Evolutionary conservation across 2,888 invertebrate species (phyloP).

Genomic region (Achlya flavicornis): DNA sequence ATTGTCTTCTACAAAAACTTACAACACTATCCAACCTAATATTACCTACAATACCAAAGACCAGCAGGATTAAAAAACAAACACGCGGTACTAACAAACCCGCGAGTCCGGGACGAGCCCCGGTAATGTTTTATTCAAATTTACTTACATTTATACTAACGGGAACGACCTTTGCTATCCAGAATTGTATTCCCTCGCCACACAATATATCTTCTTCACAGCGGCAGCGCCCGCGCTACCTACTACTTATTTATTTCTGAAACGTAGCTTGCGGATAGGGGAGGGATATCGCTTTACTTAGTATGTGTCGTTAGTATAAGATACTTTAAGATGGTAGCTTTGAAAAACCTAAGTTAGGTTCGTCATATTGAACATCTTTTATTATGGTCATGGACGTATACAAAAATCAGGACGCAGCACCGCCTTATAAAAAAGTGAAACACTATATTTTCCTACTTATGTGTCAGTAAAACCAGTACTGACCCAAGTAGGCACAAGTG

Average conservation of each 20-base stretch:
- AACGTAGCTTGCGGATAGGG: conserved; percentile 36
- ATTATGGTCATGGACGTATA: no score
- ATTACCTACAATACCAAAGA: no score
- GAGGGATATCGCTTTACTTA: conserved; percentile 26
- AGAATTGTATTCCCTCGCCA: conserved; percentile 80
- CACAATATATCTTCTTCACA: conserved; percentile 82
- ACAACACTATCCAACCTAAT: no score
- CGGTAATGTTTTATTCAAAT: conserved; percentile 82
- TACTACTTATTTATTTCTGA: conserved; percentile 74
- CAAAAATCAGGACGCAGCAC: no score
- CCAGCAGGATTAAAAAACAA: conserved; percentile 29
- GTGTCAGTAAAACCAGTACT: no score
- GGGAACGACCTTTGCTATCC: conserved; percentile 78
- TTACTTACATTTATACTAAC: conserved; percentile 84
- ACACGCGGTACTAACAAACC: conserved; percentile 19
- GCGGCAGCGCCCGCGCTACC: conserved; percentile 34
- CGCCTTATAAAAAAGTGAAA: no score
- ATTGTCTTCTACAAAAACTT: no score
- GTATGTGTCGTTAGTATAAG: conserved; percentile 2
- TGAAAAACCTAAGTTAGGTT: no score
- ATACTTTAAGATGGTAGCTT: no score
- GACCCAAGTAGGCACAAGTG: no score
- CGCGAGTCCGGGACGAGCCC: conserved; percentile 42
- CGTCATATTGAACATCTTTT: no score
- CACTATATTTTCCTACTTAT: no score